These are phyloP conservation scores for silkworm (Bombyx mori) DNA, from an alignment of 1,140 invertebrate species.

Conservation along the genomic window ASM3026992v2 NC_085112.1:5621001-5621500, in stretches of 20 bases:
- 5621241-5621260: constrained; percentile 69
- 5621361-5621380: constrained; percentile 44
- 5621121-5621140: constrained; percentile 26
- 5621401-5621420: no score
- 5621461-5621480: background rate
- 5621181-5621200: constrained; percentile 20
- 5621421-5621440: constrained; percentile 5
- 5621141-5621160: constrained; percentile 12
- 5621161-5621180: constrained; percentile 18
- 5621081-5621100: constrained; percentile 67
- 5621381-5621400: constrained; percentile 35
- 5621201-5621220: constrained; percentile 25
- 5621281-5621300: constrained; percentile 63
- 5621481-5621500: constrained; percentile 2
- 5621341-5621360: constrained; percentile 58
- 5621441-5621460: background rate
- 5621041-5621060: constrained; percentile 68
- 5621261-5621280: constrained; percentile 71
- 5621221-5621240: constrained; percentile 67
- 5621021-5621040: constrained; percentile 69
- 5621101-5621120: constrained; percentile 65
- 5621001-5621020: constrained; percentile 63
- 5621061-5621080: constrained; percentile 72
- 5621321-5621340: constrained; percentile 67
- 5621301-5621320: constrained; percentile 52